These are phyloP conservation scores for Colinus virginianus DNA, from an alignment of 2,113 vertebrate genomes.

Conservation along the genomic window DNA sequence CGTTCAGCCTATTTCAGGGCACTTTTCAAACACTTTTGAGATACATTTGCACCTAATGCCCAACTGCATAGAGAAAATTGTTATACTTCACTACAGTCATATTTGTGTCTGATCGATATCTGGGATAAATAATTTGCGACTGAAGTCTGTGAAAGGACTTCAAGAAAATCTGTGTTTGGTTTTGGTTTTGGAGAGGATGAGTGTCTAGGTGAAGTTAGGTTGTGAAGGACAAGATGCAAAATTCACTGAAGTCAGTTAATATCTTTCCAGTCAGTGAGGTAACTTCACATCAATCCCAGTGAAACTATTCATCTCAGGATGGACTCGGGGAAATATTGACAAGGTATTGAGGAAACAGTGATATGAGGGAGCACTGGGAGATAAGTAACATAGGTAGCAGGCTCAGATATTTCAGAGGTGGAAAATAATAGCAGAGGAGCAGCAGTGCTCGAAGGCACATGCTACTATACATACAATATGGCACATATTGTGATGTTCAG, in stretches of 20 bases:
- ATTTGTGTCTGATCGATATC: not conserved
- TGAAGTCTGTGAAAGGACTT: not conserved
- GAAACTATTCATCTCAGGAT: not conserved
- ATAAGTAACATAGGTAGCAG: not conserved
- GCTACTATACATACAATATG: not conserved
- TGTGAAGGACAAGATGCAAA: not conserved
- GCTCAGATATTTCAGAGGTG: not conserved
- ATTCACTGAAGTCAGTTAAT: not conserved
- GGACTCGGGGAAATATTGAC: not conserved
- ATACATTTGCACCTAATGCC: not conserved
- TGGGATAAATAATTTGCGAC: not conserved
- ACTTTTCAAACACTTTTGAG: conserved; percentile 13
- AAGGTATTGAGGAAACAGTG: not conserved
- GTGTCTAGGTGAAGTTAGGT: not conserved
- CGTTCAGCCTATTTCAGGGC: not conserved
- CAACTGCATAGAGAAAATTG: not conserved
- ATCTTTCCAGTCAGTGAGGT: not conserved
- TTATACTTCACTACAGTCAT: not conserved
- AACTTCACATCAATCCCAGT: accelerated
- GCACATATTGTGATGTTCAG: conserved; percentile 32
- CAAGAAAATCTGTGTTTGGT: not conserved
- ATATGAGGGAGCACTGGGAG: not conserved
- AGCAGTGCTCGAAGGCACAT: conserved; percentile 41
- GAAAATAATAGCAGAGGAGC: conserved; percentile 20
- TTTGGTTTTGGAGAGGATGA: not conserved